These are phyloP conservation scores for Gibbula magus DNA, from an alignment of 2,888 invertebrate species.

Conservation along the genomic window DNA sequence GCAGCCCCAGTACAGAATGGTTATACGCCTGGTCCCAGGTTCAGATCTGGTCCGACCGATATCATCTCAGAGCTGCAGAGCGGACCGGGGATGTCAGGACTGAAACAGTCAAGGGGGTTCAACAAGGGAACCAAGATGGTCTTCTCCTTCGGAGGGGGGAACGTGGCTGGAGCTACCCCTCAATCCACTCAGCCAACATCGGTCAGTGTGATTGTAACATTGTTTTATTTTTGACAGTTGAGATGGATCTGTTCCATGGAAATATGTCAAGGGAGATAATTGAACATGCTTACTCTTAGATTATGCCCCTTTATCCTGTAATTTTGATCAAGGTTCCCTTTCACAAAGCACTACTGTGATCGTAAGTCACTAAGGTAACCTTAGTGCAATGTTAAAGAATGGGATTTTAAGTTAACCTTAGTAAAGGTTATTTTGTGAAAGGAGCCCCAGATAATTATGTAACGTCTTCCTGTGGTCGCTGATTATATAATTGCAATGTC, in stretches of 20 bases:
- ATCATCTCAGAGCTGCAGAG: constrained; percentile 13
- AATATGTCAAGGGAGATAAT: no score
- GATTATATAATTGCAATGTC: no score
- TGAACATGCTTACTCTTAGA: not conserved
- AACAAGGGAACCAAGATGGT: constrained; percentile 26
- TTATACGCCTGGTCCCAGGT: not conserved
- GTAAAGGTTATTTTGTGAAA: no score
- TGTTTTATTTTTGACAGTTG: not conserved
- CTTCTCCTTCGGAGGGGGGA: constrained; percentile 25
- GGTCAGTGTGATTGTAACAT: no score
- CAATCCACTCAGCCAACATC: not conserved
- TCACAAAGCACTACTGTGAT: no score
- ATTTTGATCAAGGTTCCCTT: no score
- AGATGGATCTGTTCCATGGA: not conserved
- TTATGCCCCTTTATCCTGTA: not conserved
- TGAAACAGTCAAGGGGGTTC: constrained; percentile 31
- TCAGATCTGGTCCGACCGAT: not conserved
- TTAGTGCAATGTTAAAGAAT: no score
- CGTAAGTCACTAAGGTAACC: no score
- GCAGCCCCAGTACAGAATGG: not conserved
- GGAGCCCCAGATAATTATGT: no score
- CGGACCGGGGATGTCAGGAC: not conserved
- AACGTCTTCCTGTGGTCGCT: no score
- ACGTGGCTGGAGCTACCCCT: not conserved
- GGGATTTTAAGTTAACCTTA: no score